These are phyloP conservation scores for Hartigia nigra DNA, from an alignment of 2,888 invertebrate species.

Conservation along the genomic window DNA sequence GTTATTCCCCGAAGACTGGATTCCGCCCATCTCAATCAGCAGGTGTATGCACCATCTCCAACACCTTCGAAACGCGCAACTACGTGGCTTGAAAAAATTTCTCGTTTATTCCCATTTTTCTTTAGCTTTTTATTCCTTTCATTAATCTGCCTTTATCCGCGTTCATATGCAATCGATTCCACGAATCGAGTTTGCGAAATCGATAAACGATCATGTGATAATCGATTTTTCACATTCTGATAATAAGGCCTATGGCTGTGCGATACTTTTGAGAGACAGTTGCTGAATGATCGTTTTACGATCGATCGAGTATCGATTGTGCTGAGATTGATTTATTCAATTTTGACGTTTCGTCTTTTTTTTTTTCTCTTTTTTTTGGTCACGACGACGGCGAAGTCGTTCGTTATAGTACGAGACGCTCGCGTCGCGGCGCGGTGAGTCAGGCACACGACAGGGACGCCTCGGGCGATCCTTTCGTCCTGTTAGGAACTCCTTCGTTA, in stretches of 20 bases:
- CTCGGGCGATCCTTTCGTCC: conserved; percentile 42
- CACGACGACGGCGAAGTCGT: neutral
- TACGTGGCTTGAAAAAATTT: neutral
- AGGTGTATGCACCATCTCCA: conserved; percentile 53
- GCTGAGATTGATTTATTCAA: neutral
- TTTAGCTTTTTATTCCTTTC: neutral
- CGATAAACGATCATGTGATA: neutral
- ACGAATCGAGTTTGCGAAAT: neutral
- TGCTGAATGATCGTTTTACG: no score
- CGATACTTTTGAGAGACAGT: neutral
- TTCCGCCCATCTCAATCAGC: conserved; percentile 47
- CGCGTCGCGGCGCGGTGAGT: conserved; percentile 11
- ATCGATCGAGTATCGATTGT: no score
- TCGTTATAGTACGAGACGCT: neutral
- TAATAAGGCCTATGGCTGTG: neutral
- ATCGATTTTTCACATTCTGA: neutral
- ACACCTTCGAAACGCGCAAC: conserved; percentile 24
- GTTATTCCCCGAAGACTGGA: conserved; percentile 60
- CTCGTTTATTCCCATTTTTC: neutral
- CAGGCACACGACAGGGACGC: conserved; percentile 39
- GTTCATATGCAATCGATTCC: neutral
- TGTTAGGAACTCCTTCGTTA: conserved; percentile 40
- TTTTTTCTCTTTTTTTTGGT: no score
- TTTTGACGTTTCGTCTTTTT: neutral
- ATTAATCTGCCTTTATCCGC: neutral